phyloP scores from a whole-genome alignment of 2,113 vertebrate species.

The Leptobrachium leishanense region DNA sequence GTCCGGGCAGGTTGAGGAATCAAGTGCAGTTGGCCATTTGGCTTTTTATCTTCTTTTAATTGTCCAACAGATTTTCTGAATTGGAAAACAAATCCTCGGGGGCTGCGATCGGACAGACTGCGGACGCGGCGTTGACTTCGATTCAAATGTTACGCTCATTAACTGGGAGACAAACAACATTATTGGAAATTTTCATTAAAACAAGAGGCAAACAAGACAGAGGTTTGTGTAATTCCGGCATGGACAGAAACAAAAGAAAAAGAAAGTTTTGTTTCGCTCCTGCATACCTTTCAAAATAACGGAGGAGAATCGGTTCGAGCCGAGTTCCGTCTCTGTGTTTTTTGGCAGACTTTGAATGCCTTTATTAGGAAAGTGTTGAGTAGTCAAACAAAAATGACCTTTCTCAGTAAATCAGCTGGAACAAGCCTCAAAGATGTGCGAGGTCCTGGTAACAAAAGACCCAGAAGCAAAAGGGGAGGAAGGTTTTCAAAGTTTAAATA shows the following conservation, averaged over 20 bases:
- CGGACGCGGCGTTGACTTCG: not conserved
- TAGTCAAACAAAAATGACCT: conserved; percentile 67
- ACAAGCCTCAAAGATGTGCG: conserved; percentile 62
- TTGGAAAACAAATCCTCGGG: conserved; percentile 15
- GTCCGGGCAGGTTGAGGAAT: not conserved
- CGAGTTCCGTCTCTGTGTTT: conserved; percentile 62
- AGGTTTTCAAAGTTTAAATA: conserved; percentile 38
- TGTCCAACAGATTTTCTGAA: conserved; percentile 34
- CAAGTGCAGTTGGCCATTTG: conserved; percentile 23
- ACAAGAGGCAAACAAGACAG: not conserved
- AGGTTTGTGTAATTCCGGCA: conserved; percentile 11
- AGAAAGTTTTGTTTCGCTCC: conserved; percentile 61
- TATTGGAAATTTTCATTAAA: conserved; percentile 3
- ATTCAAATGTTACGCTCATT: not conserved
- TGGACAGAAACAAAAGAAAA: conserved; percentile 52
- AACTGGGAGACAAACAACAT: conserved; percentile 15
- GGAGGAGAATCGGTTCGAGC: conserved; percentile 59
- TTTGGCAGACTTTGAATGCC: conserved; percentile 66
- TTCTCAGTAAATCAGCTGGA: conserved; percentile 60
- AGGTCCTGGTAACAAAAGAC: conserved; percentile 53
- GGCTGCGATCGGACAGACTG: conserved; percentile 27
- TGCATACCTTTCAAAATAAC: conserved; percentile 63
- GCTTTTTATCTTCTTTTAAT: conserved; percentile 23
- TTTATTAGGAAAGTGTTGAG: conserved; percentile 66
- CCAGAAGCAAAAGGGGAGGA: conserved; percentile 42